Evolutionary conservation across 2,888 invertebrate species (phyloP).

Genomic region (Protonemura montana): DNA sequence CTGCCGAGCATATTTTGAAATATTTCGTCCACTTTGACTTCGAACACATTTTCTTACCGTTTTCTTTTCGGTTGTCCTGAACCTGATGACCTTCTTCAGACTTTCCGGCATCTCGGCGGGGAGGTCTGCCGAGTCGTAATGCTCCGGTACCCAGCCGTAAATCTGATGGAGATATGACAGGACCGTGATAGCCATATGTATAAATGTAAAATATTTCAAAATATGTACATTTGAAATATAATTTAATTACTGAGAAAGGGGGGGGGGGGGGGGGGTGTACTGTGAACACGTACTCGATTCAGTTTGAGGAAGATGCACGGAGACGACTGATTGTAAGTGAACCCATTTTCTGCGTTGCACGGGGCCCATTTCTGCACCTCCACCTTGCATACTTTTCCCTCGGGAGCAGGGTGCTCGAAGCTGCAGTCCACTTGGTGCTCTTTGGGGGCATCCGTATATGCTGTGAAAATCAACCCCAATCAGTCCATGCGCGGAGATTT

Average conservation of each 20-base stretch:
- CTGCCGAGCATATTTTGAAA: no score
- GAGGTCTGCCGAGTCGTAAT: slow-evolving; percentile 63
- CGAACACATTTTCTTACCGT: background rate
- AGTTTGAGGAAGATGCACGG: slow-evolving; percentile 88
- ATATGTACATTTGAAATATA: no score
- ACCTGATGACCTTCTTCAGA: slow-evolving; percentile 56
- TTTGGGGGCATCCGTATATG: slow-evolving; percentile 53
- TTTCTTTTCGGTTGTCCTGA: background rate
- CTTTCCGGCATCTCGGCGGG: slow-evolving; percentile 69
- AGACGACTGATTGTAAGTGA: slow-evolving; percentile 74
- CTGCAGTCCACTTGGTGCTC: slow-evolving; percentile 65
- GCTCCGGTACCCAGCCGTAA: slow-evolving; percentile 75
- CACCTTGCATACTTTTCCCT: slow-evolving; percentile 66
- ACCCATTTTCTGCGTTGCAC: slow-evolving; percentile 64
- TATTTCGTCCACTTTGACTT: no score
- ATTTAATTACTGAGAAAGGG: background rate
- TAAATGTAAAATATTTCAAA: background rate
- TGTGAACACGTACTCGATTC: slow-evolving; percentile 69
- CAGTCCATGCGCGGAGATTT: no score
- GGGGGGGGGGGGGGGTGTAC: no score
- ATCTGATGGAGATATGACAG: slow-evolving; percentile 63
- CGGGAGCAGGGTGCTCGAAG: slow-evolving; percentile 59
- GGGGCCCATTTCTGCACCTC: slow-evolving; percentile 61
- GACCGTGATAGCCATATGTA: no score
- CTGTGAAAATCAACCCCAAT: background rate